phyloP scores from a whole-genome alignment of 2,888 invertebrate genomes.

The Euspilapteryx auroguttella region DNA sequence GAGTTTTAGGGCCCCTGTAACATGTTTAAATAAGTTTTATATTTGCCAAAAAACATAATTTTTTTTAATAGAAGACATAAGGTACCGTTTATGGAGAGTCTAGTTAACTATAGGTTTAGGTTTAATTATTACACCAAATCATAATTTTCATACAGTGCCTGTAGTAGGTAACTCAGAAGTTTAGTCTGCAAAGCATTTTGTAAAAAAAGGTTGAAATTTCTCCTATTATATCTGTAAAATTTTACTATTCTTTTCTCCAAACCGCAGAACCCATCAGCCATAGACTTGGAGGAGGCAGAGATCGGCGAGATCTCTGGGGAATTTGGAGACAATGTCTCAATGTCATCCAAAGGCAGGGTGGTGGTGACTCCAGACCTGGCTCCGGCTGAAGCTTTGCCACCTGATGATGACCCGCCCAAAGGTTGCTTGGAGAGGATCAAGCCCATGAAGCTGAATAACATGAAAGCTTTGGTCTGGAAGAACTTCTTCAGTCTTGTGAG shows the following conservation, averaged over 20 bases:
- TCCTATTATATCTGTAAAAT: no score
- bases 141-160: no score
- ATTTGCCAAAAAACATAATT: no score
- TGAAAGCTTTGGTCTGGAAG: constrained; percentile 86
- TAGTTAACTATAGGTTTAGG: no score
- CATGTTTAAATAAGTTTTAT: no score
- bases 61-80: no score
- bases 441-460: constrained; percentile 69
- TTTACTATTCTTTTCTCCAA: constrained; percentile 3
- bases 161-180: no score
- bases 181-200: no score
- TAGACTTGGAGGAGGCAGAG: constrained; percentile 70
- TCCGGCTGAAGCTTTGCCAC: constrained; percentile 66
- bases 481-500: constrained; percentile 86
- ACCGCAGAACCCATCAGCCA: constrained; percentile 61
- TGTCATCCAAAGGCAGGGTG: constrained; percentile 70
- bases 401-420: constrained; percentile 64
- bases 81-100: no score
- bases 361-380: constrained; percentile 60
- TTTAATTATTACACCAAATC: no score
- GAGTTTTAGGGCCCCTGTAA: no score
- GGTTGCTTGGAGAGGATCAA: constrained; percentile 61
- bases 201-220: no score
- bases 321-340: constrained; percentile 83
- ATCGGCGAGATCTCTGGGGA: constrained; percentile 82